Base-by-base conservation (phyloP, 2,113 vertebrate genomes). In the Hydropotes inermis region DNA sequence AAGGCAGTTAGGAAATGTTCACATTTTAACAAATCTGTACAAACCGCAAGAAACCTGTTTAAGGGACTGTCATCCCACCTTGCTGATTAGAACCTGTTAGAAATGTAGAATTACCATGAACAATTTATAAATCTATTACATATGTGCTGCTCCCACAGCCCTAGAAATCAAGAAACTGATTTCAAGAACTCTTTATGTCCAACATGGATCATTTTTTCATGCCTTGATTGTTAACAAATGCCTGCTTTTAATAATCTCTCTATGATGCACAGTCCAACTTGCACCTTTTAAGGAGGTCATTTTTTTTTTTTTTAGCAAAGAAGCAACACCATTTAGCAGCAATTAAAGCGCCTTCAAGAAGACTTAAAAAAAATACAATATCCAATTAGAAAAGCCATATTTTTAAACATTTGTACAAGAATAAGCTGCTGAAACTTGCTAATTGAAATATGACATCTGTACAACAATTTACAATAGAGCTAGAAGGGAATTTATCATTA, bases 401-500 rank as follows among this genome's bases (percentile, higher is more conserved):
- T 98, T 99, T 99, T 98, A 99, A 99, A 99, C 99, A 99, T 99
- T 99, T 99, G 98, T 99, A 99, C 99, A 99, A 99, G 98, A 99
- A 98, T 98, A 99, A 99, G 98, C 99, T 99, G 99, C 99, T 99
- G 99, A 99, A 99, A 99, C 98, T 99, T 99, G 99, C 98, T 98
- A 98, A 99, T 98, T 99, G 99, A 99, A 99, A 99, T 98, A 98
- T 98, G 98, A 99, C 99, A 99, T 99, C 99, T 99, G 99, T 99
- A 99, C 99, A 99, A 99, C 99, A 99, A 99, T 99, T 99, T 99
- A 99, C 99, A 99, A 98, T 98, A 99, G 98, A 99, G 98, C 99
- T 98, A 99, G 99, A 99, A 99, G 99, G 99, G 99, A 99, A 99
- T 99, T 99, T 99, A 98, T 99, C 99, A 99, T 99, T 99, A 99